Base-by-base conservation (phyloP, 1,140 invertebrate species). In the Drosophila navojoa region DNA sequence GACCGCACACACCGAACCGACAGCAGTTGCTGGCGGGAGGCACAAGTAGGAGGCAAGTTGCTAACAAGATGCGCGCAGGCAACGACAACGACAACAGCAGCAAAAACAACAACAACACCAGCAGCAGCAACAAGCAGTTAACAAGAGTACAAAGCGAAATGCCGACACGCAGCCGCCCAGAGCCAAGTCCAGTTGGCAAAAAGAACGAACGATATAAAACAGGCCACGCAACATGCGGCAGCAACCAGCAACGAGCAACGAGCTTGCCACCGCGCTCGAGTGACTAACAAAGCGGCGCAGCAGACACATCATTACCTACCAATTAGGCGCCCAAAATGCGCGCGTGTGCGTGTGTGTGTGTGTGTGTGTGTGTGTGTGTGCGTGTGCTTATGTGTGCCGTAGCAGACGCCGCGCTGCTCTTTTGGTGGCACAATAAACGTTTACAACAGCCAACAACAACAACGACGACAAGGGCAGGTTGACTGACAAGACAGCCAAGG, bases 301-400 rank as follows among this genome's bases (percentile, higher is more conserved):
- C 81, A 87, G 87, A 90, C 87, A 90, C 87, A 90, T 90, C 87
- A 90, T 90, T 90, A 90, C 87, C 89, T 84, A 90, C 87, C 87
- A 90, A 90, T 90, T 90, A 90, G 87, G 87, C 72, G 69, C 64
- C 67, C 45, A 80, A 82, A 82, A 78, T 74, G 78, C 74, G 76
- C 60, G 71, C 47, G 60, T 71, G 60, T 77, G 74, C 71, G 73
- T 32, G 15, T 45, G 6, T 45, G 42, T 13, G 6, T 45, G 42
- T 13, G 1, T 25, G 29, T 82, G 73, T 77, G 73, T 73, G 79
- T 53, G 72, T 44, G 54, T 72, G 59, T 73, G 70, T 77, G 63
- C 72, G 75, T 38, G n/a, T 47, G 63, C 71, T 53, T 60, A 32
- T 44, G 57, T 35, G 52, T 47, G n/a, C 16, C 9, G n/a, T 27